phyloP scores from a whole-genome alignment of 1,140 invertebrate genomes.

The Pseudobourletiella spinata region DNA sequence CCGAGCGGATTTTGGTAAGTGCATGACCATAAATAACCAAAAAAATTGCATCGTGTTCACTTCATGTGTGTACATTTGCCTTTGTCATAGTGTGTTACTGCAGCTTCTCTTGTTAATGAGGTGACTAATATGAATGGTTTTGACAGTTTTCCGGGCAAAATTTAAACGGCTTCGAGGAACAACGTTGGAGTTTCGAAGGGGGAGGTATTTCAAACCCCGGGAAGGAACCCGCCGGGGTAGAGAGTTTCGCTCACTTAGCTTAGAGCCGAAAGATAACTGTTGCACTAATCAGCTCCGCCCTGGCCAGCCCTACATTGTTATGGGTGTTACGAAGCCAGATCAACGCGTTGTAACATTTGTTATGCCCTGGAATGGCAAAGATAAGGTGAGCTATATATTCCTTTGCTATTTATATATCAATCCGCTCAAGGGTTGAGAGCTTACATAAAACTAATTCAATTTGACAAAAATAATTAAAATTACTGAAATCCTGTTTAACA shows the following conservation, averaged over 20 bases:
- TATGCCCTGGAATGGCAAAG: slow-evolving; percentile 43
- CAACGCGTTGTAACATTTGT: slow-evolving; percentile 44
- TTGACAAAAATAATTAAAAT: slow-evolving; percentile 1
- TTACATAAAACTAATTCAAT: too few relatives aligned
- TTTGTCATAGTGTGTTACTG: too few relatives aligned
- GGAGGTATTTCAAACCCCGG: slow-evolving; percentile 37
- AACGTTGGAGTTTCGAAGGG: slow-evolving; percentile 41
- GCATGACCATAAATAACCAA: not conserved
- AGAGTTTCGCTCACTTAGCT: slow-evolving; percentile 38
- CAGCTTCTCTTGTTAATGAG: too few relatives aligned
- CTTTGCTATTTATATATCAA: too few relatives aligned
- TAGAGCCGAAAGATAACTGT: slow-evolving; percentile 43
- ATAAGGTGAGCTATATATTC: slow-evolving; percentile 38
- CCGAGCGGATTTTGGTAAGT: slow-evolving; percentile 52
- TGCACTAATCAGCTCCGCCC: slow-evolving; percentile 38
- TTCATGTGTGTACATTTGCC: too few relatives aligned
- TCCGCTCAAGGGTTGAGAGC: too few relatives aligned
- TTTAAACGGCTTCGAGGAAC: slow-evolving; percentile 39
- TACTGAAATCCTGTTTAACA: not conserved
- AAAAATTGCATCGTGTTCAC: not conserved
- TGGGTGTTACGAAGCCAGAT: slow-evolving; percentile 43
- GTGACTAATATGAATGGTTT: slow-evolving; percentile 4
- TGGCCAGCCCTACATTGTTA: slow-evolving; percentile 43
- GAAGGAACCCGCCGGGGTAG: slow-evolving; percentile 38
- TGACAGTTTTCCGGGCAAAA: slow-evolving; percentile 44